A percentile compares a stretch with the other conserved stretches of the same genome.
Evolutionary conservation across 2,113 vertebrate genomes (phyloP).

Genomic region (Prunella himalayana): DNA sequence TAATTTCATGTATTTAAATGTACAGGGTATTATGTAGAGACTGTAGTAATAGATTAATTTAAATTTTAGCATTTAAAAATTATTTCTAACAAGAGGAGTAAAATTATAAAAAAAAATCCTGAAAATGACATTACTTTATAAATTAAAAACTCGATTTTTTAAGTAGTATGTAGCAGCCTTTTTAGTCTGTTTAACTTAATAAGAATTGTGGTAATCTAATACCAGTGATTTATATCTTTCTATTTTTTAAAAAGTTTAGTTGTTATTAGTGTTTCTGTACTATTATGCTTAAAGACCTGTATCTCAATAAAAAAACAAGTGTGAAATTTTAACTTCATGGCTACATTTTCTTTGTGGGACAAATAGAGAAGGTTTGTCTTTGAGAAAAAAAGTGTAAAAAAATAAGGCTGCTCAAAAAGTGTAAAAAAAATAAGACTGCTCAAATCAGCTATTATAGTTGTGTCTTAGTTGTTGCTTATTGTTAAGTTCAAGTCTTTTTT

Average conservation of each 20-base stretch:
- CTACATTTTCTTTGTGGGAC: not conserved
- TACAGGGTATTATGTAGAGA: not conserved
- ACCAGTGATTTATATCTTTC: not conserved
- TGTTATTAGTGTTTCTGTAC: not conserved
- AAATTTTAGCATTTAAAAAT: not conserved
- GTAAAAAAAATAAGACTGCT: not conserved
- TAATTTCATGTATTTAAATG: not conserved
- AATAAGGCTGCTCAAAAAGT: not conserved
- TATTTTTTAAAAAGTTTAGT: not conserved
- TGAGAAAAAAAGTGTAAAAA: not conserved
- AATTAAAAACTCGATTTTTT: rapidly evolving
- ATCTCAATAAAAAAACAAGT: not conserved
- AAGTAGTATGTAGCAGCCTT: not conserved
- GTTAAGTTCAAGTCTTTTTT: not conserved
- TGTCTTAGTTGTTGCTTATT: not conserved
- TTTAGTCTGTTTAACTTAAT: not conserved
- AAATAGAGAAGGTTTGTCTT: not conserved
- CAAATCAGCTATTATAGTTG: not conserved
- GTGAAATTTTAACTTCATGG: not conserved
- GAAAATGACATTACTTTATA: not conserved
- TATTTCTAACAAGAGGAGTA: not conserved
- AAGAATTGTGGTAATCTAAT: not conserved
- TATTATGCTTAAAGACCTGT: not conserved
- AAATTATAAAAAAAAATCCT: not conserved
- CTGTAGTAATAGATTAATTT: not conserved